Evolutionary conservation across 2,113 vertebrate species (phyloP), one percentile per base, ranked within the genome.

Genomic region (Capra hircus): DNA sequence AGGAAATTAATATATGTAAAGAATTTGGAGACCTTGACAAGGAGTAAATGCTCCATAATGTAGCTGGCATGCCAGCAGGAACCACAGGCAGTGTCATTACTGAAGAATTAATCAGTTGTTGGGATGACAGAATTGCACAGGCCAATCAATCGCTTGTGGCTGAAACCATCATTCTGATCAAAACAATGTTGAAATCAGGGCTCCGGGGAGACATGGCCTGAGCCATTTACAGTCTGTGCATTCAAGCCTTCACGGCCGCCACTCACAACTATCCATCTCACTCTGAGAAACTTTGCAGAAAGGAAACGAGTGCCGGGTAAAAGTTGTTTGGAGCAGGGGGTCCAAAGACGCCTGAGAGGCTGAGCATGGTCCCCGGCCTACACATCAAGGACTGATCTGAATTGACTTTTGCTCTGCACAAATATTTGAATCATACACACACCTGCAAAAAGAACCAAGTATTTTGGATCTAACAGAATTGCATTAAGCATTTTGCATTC

Each of bases 141-240:
- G 80, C 95, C 95, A 97, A 97, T 98, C 83, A 96, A 93, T 97
- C 89, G 95, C 80, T 97, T 96, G 91, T 96, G 93, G 93, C 86
- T 57, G 93, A 95, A 98, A 87, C 82, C 96, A 97, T 96, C 94
- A 52, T 91, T 96, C 94, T 93, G 93, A 94, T 93, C 88, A 97
- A 97, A 98, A 96, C 86, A 92, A 19, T 96, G 94, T 81, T 96
- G 97, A 96, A 95, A 97, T 27, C 45, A 48, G 48, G 57, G 52
- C 97, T 95, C 52, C 40, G 12, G 74, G 80, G 48, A 28, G 52
- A 83, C 5, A 11, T 81, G 71, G 50, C 78, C 55, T 30, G 91
- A 48, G 67, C 90, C 97, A 92, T 96, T 95, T 94, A 55, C 43
- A 95, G 83, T 23, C 89, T 67, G 86, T 1, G 10, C 71, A 86